Conservation (phyloP, 2,113 vertebrate species). For the Gila orcuttii region DNA sequence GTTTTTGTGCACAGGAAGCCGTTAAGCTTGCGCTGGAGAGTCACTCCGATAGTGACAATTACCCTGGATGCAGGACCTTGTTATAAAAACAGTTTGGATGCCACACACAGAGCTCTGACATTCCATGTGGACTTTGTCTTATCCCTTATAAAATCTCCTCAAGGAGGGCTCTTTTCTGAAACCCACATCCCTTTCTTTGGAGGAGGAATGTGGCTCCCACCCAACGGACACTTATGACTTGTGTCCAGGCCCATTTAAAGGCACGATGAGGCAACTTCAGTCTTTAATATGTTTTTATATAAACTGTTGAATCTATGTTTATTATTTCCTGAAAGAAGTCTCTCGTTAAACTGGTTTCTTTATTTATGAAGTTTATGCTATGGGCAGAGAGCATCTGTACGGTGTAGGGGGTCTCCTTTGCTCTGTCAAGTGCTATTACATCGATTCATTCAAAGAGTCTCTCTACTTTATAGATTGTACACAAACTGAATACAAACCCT, state of each 20-base stretch:
- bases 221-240: background rate
- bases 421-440: conserved; percentile 11
- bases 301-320: conserved; percentile 17
- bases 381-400: background rate
- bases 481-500: conserved; percentile 11
- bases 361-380: background rate
- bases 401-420: conserved; percentile 2
- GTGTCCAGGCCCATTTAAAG: background rate
- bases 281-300: conserved; percentile 26
- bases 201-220: conserved; percentile 18
- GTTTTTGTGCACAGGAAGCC: conserved; percentile 46
- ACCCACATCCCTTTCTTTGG: conserved; percentile 22
- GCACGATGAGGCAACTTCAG: conserved; percentile 6
- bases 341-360: background rate
- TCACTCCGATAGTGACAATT: conserved; percentile 49
- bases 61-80: conserved; percentile 43
- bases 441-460: conserved; percentile 15
- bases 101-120: conserved; percentile 36
- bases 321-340: conserved; percentile 17
- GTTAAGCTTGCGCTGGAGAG: conserved; percentile 42
- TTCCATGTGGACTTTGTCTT: conserved; percentile 31
- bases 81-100: conserved; percentile 42
- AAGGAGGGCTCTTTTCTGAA: conserved; percentile 24
- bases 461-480: conserved; percentile 9
- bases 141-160: conserved; percentile 37